phyloP scores from a whole-genome alignment of 1,140 invertebrate species.

The Drosophila takahashii region DNA sequence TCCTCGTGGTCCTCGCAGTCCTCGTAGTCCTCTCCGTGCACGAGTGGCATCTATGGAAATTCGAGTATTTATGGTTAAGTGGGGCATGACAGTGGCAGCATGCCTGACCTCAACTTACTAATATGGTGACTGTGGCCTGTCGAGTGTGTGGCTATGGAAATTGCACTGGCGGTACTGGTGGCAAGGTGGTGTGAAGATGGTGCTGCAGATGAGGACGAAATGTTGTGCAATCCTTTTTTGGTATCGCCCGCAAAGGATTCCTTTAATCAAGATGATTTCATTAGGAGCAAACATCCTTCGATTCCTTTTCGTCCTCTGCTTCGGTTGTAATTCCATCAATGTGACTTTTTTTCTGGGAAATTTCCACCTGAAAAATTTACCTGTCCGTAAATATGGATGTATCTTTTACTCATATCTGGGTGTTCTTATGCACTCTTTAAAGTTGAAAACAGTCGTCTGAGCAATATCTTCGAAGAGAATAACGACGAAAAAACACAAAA shows the following conservation, averaged over 20 bases:
- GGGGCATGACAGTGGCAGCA: constrained; percentile 42
- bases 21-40: constrained; percentile 1
- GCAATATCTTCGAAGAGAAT: too few species aligned
- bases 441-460: too few species aligned
- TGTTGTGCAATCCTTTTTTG: background rate
- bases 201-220: background rate
- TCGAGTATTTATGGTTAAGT: constrained; percentile 58
- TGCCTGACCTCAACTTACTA: constrained; percentile 42
- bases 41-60: constrained; percentile 45
- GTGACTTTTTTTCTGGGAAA: background rate
- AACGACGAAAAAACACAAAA: too few species aligned
- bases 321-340: background rate
- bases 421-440: too few species aligned
- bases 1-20: background rate
- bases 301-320: too few species aligned
- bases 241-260: background rate
- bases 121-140: constrained; percentile 26
- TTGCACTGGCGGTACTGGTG: constrained; percentile 13
- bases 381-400: background rate
- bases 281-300: constrained; percentile 4
- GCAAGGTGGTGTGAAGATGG: constrained; percentile 1
- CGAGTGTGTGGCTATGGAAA: constrained; percentile 22
- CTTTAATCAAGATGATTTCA: constrained; percentile 5
- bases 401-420: too few species aligned
- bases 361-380: background rate